Evolutionary conservation across 2,113 vertebrate species (phyloP).

Genomic region (Oncorhynchus kisutch): DNA sequence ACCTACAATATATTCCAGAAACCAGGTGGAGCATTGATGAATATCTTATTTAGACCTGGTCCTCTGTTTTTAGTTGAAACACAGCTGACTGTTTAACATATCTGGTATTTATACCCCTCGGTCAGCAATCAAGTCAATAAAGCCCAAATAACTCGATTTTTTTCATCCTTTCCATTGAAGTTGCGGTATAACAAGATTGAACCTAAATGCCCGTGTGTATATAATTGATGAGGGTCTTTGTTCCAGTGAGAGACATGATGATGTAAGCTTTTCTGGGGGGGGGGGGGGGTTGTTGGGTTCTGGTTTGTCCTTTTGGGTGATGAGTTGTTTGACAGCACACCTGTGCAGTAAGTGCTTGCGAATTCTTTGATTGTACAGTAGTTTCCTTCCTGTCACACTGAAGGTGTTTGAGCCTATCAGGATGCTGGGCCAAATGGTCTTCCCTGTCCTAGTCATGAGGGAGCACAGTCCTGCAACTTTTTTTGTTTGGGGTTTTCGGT

Average conservation of each 20-base stretch:
- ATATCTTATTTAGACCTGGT: slow-evolving; percentile 66
- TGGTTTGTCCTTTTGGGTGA: slow-evolving; percentile 71
- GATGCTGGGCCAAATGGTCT: slow-evolving; percentile 69
- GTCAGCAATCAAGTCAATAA: slow-evolving; percentile 74
- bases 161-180: slow-evolving; percentile 71
- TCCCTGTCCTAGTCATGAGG: slow-evolving; percentile 72
- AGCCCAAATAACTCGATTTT: slow-evolving; percentile 80
- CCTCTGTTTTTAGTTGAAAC: slow-evolving; percentile 67
- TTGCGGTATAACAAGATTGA: slow-evolving; percentile 64
- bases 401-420: slow-evolving; percentile 70
- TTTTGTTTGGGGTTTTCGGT: slow-evolving; percentile 67
- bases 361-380: slow-evolving; percentile 80
- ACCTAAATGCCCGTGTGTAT: slow-evolving; percentile 69
- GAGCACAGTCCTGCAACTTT: slow-evolving; percentile 71
- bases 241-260: slow-evolving; percentile 57
- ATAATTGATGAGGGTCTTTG: slow-evolving; percentile 68
- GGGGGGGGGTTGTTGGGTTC: too few relatives aligned
- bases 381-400: slow-evolving; percentile 71
- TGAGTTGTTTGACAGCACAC: slow-evolving; percentile 75
- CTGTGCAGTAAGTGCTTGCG: slow-evolving; percentile 83
- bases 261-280: slow-evolving; percentile 54
- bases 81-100: slow-evolving; percentile 76
- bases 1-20: slow-evolving; percentile 63
- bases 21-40: slow-evolving; percentile 64
- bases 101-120: slow-evolving; percentile 70